phyloP scores from a whole-genome alignment of 2,797 vertebrate genomes.

The Onychomys arenicola region DNA sequence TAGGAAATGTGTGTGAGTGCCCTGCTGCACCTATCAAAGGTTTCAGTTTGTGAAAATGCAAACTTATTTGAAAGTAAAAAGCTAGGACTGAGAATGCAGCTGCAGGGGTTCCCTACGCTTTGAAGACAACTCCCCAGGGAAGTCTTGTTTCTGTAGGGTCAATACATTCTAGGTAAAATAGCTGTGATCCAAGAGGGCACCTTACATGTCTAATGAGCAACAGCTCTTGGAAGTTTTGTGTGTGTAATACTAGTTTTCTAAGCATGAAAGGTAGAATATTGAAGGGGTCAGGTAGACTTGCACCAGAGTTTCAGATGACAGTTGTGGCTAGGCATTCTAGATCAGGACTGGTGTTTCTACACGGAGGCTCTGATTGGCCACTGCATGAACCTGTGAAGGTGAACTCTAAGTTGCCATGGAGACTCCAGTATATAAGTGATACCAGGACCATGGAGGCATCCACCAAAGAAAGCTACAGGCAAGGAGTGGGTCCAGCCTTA shows the following conservation, averaged over 20 bases:
- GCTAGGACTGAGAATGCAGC: neutral
- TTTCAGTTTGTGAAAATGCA: neutral
- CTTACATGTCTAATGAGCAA: neutral
- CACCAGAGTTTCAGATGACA: neutral
- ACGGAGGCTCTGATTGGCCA: neutral
- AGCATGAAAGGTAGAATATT: neutral
- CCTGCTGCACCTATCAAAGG: neutral
- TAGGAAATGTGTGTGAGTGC: neutral
- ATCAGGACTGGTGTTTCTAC: neutral
- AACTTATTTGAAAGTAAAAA: neutral
- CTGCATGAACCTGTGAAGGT: neutral
- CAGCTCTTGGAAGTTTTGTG: neutral
- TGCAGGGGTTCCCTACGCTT: neutral
- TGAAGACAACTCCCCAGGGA: neutral
- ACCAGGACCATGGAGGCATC: neutral
- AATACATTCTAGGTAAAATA: neutral
- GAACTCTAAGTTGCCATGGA: neutral
- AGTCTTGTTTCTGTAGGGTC: neutral
- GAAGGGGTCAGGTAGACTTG: neutral
- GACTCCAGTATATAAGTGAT: neutral
- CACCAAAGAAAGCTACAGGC: neutral
- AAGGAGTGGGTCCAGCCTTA: neutral
- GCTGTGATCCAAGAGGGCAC: neutral
- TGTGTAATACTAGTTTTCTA: neutral
- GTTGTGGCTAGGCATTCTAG: neutral